Percentiles rank a stretch among this genome's conserved stretches.
Conservation (phyloP, 2,113 vertebrate species). For the Anolis carolinensis region DNA sequence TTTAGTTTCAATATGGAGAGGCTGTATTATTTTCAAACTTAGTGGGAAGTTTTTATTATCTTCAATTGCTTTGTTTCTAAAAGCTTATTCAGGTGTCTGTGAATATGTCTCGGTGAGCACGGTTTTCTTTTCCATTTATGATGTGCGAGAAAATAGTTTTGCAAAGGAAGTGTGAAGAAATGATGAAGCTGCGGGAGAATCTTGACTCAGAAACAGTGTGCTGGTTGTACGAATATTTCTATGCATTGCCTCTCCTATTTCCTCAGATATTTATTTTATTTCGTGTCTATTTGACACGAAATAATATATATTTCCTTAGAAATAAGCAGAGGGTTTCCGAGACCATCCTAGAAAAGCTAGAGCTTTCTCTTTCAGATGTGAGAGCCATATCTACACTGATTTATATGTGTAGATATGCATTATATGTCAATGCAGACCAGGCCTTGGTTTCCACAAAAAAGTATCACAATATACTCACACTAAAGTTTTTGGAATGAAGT, state of each 20-base stretch:
- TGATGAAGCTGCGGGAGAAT: background rate
- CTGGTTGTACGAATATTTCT: slow-evolving; percentile 39
- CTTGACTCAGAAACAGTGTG: too few species aligned
- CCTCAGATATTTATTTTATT: too few species aligned
- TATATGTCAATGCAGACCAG: too few species aligned
- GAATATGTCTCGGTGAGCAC: background rate
- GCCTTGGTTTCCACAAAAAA: slow-evolving; percentile 34
- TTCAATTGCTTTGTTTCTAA: background rate
- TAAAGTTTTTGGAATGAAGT: slow-evolving; percentile 62
- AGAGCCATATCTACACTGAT: too few species aligned
- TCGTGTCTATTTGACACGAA: too few species aligned
- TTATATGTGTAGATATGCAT: too few species aligned
- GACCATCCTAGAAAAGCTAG: background rate
- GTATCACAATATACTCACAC: slow-evolving; percentile 29
- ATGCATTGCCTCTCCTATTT: slow-evolving; percentile 47
- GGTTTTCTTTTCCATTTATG: background rate
- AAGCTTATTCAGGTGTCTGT: background rate
- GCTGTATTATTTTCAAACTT: background rate
- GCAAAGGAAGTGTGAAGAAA: background rate
- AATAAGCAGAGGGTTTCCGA: slow-evolving; percentile 14
- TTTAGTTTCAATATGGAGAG: background rate
- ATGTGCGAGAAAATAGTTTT: background rate
- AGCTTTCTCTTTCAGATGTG: too few species aligned
- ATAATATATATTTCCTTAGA: background rate
- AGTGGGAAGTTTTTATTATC: background rate